A percentile compares a stretch with the other conserved stretches of the same genome.
phyloP scores from a whole-genome alignment of 2,888 invertebrate species.

The Caenorhabditis japonica region DNA sequence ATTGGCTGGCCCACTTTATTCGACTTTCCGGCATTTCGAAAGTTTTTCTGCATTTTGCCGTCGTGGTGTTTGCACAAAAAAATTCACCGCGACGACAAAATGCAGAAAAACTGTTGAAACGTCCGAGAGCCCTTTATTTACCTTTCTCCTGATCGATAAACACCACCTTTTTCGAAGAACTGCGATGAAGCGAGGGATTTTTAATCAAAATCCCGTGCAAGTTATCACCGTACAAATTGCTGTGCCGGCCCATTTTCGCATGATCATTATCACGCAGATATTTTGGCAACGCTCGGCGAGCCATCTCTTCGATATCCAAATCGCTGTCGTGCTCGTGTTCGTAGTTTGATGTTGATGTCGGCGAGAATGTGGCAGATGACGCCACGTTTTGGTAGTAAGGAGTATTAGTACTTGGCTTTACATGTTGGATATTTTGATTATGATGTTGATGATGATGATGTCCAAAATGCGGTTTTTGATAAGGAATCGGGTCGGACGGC shows the following conservation, averaged over 20 bases:
- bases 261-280: slow-evolving; percentile 35
- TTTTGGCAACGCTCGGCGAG: slow-evolving; percentile 43
- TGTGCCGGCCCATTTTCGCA: slow-evolving; percentile 27
- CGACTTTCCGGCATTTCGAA: not conserved
- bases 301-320: slow-evolving; percentile 52
- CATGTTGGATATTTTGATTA: slow-evolving; percentile 17
- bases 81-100: too few species aligned
- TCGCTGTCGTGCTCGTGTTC: slow-evolving; percentile 57
- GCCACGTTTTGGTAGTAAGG: slow-evolving; percentile 21
- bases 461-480: slow-evolving; percentile 42
- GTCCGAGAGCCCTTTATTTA: too few species aligned
- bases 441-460: slow-evolving; percentile 10
- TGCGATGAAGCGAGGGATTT: slow-evolving; percentile 52
- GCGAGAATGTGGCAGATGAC: slow-evolving; percentile 21
- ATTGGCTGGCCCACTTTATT: too few species aligned
- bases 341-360: slow-evolving; percentile 47
- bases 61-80: too few species aligned
- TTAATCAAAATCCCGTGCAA: slow-evolving; percentile 54
- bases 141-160: slow-evolving; percentile 54
- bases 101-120: too few species aligned
- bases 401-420: slow-evolving; percentile 24
- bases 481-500: slow-evolving; percentile 47
- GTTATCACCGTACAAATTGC: slow-evolving; percentile 42
- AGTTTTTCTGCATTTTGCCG: not conserved
- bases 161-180: slow-evolving; percentile 54